These are phyloP conservation scores for Lysandra bellargus DNA, from an alignment of 2,888 invertebrate species.

Conservation along the genomic window DNA sequence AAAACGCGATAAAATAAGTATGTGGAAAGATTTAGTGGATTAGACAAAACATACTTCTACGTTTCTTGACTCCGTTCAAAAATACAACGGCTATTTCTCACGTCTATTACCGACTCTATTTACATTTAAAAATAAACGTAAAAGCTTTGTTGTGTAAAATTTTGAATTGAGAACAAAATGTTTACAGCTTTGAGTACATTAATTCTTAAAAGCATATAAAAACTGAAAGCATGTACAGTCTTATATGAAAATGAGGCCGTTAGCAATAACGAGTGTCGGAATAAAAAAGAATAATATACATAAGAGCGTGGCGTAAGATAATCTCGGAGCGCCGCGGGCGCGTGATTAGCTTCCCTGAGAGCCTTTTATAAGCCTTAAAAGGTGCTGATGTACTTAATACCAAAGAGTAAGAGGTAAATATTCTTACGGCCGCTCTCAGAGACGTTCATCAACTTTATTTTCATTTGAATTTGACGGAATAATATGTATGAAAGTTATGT, in stretches of 20 bases:
- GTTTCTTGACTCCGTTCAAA: conserved; percentile 15
- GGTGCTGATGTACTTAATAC: conserved; percentile 45
- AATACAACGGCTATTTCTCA: neutral
- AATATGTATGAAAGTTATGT: no score
- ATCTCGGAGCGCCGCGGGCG: conserved; percentile 52
- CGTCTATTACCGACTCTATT: conserved; percentile 14
- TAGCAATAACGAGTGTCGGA: conserved; percentile 31
- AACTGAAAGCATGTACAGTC: conserved; percentile 17
- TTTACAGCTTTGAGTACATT: conserved; percentile 7
- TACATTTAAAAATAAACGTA: conserved; percentile 1
- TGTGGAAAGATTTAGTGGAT: conserved; percentile 5
- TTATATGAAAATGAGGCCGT: conserved; percentile 30
- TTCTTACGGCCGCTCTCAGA: neutral
- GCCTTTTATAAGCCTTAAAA: conserved; percentile 65
- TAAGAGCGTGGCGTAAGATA: conserved; percentile 47
- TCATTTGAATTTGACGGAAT: no score
- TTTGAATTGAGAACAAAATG: conserved; percentile 6
- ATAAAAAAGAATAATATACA: conserved; percentile 36
- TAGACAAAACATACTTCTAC: neutral
- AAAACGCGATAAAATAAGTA: neutral
- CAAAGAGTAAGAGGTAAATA: conserved; percentile 36
- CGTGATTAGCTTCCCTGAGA: conserved; percentile 61
- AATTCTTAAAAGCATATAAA: conserved; percentile 23
- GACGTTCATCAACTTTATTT: neutral
- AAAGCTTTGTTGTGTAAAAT: conserved; percentile 27